phyloP scores from a whole-genome alignment of 2,113 vertebrate species.

The Gobiocypris rarus region DNA sequence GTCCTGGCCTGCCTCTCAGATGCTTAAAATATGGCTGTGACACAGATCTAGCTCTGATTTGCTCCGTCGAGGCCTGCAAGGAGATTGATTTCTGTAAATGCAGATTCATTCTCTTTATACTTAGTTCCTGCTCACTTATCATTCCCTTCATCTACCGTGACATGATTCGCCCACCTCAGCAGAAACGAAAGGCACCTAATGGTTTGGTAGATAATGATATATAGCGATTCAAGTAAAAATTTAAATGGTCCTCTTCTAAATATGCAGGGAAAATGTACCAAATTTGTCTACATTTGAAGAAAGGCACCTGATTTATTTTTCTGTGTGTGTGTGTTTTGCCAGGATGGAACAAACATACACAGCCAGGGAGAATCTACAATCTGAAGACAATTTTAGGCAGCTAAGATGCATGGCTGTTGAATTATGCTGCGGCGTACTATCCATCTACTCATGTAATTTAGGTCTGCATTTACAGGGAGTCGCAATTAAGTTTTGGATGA shows the following conservation, averaged over 20 bases:
- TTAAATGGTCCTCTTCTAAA: background rate
- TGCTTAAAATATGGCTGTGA: slow-evolving; percentile 29
- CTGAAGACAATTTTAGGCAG: slow-evolving; percentile 10
- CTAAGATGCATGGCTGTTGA: slow-evolving; percentile 13
- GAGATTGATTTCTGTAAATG: slow-evolving; percentile 18
- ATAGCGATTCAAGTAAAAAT: background rate
- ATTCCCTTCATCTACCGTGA: background rate
- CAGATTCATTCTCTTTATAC: background rate
- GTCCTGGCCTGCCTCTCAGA: background rate
- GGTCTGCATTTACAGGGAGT: background rate
- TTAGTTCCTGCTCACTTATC: background rate
- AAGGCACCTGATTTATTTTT: background rate
- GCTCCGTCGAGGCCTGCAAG: background rate
- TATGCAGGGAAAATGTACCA: background rate
- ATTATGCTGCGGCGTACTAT: background rate
- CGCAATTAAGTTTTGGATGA: background rate
- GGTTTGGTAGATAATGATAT: background rate
- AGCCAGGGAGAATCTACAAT: slow-evolving; percentile 34
- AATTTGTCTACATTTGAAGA: background rate
- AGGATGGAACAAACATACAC: background rate
- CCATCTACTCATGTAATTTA: background rate
- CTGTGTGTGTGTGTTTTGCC: background rate
- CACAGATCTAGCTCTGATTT: slow-evolving; percentile 33
- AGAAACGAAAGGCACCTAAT: background rate
- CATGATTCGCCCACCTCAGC: background rate